phyloP scores from a whole-genome alignment of 2,113 vertebrate species.

The Henicopernis longicauda region DNA sequence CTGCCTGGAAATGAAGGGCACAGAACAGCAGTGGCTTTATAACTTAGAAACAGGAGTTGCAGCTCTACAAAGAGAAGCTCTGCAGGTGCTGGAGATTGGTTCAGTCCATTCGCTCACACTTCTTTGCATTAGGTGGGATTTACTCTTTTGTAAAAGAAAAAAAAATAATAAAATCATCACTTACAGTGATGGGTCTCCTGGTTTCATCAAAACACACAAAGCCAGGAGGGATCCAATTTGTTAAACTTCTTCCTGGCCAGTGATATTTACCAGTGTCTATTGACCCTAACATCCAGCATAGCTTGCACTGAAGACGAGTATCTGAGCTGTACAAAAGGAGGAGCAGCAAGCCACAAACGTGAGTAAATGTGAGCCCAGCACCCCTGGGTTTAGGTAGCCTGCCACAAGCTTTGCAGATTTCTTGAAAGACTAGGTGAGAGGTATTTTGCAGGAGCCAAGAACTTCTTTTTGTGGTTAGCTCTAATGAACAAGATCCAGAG shows the following conservation, averaged over 20 bases:
- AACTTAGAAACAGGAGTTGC: not conserved
- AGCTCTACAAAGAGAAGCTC: not conserved
- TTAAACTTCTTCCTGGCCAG: not conserved
- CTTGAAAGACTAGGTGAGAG: not conserved
- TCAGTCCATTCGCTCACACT: not conserved
- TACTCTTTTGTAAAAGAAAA: not conserved
- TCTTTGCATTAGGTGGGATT: not conserved
- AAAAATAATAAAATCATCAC: too few species aligned
- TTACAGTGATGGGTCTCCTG: not conserved
- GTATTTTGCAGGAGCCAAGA: not conserved
- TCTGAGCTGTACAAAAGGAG: not conserved
- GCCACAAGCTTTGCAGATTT: not conserved
- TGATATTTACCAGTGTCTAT: rapidly evolving
- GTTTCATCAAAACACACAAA: not conserved
- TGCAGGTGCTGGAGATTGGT: not conserved
- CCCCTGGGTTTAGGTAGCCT: not conserved
- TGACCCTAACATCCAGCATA: not conserved
- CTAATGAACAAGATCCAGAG: not conserved
- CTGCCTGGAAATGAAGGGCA: not conserved
- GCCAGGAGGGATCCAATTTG: not conserved
- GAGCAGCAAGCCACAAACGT: not conserved
- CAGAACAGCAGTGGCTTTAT: not conserved
- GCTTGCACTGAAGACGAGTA: rapidly evolving
- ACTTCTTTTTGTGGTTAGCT: not conserved
- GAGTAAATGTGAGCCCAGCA: not conserved